Evolutionary conservation across 2,113 vertebrate genomes (phyloP), one percentile per base, ranked within the genome.

Genomic region (Atrichornis clamosus): DNA sequence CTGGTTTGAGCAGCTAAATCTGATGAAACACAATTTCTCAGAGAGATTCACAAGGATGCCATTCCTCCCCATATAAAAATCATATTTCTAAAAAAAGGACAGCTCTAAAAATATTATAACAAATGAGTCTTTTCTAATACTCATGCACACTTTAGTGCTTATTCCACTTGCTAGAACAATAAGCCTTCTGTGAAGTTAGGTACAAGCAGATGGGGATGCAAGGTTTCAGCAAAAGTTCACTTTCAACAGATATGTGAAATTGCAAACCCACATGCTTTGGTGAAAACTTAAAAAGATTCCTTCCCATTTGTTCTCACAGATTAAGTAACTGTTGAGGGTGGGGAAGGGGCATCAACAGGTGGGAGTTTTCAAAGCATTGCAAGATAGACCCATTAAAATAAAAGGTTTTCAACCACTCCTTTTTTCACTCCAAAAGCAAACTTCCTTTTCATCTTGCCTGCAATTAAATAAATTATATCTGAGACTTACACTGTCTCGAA

Each of bases 381-480:
- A 39, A 89, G 13, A 55, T 1, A 76, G 26, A 73, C 9, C 17
- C 22, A 74, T 52, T 63, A 80, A 92, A 95, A 52, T 60, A 13
- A 18, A 23, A 26, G 21, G 16, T 75, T 95, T 91, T 70, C 59
- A 93, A 84, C 27, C 53, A 83, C 55, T 78, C 15, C 20, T 49
- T 91, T 15, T 76, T 65, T 63, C 55, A 68, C 32, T 67, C 72
- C 55, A 63, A 94, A 96, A 94, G 23, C 37, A 85, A 85, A 67
- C n/a, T 58, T 90, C 44, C 24, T 90, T 96, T 87, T 94, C 17
- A 91, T 58, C 55, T 76, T 87, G 56, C 52, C 69, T 76, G 70
- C 55, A 92, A 49, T 82, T 95, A 70, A 69, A 79, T 10, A 89
- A 89, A 72, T 64, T 55, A 9, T 2, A 77, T 24, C 16, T 23